Percentiles rank a stretch among this genome's conserved stretches.
phyloP scores from a whole-genome alignment of 2,113 vertebrate genomes.

The Hystrix brachyura region DNA sequence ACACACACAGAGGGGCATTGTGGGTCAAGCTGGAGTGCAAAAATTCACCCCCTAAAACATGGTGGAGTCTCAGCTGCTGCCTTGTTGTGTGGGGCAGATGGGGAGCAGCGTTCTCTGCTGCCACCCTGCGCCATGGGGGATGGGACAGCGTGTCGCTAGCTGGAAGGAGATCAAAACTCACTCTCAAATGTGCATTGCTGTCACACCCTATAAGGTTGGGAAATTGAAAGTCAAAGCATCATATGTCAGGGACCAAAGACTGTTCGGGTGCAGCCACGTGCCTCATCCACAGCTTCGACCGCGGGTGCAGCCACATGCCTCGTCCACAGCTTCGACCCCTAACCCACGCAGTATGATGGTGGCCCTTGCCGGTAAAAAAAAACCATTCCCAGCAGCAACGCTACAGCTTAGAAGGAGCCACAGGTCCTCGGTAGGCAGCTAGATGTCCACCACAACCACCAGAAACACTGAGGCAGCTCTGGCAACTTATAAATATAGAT shows the following conservation, averaged over 20 bases:
- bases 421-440: fast-evolving
- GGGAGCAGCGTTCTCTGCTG: background rate
- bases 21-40: background rate
- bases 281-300: too few relatives aligned
- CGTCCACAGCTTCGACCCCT: background rate
- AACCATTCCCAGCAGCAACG: background rate
- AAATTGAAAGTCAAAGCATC: background rate
- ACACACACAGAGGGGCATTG: background rate
- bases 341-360: background rate
- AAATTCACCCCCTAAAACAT: background rate
- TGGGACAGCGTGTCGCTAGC: background rate
- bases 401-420: fast-evolving
- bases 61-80: background rate
- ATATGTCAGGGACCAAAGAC: background rate
- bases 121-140: background rate
- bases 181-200: fast-evolving
- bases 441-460: background rate
- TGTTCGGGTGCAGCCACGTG: background rate
- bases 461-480: background rate
- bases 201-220: background rate
- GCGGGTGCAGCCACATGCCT: background rate
- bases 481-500: background rate
- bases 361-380: background rate
- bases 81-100: background rate
- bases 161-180: background rate